Conservation (phyloP, 2,113 vertebrate species). For the Zosterops borbonicus region DNA sequence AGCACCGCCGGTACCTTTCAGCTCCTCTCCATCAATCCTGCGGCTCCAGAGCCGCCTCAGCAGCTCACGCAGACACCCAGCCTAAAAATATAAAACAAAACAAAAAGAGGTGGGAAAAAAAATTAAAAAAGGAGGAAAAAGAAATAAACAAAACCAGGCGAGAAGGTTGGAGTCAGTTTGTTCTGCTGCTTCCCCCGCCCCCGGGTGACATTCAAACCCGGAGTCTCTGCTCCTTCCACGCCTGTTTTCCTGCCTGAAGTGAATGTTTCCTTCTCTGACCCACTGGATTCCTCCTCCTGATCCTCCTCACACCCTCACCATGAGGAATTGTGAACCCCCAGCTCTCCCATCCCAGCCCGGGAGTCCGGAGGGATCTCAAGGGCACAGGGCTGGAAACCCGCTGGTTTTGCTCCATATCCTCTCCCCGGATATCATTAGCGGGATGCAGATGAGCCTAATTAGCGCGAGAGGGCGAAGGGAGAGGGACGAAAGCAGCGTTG, state of each 20-base stretch:
- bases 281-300: rapidly evolving
- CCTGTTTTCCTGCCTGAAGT: background rate
- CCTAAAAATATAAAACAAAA: slow-evolving; percentile 45
- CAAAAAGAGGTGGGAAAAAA: background rate
- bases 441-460: background rate
- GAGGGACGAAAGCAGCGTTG: background rate
- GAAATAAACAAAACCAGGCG: background rate
- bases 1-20: background rate
- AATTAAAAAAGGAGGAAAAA: too few species aligned
- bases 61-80: background rate
- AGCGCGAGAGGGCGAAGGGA: background rate
- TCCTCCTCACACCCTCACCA: rapidly evolving
- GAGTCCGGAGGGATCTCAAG: background rate
- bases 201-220: background rate
- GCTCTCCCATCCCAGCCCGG: background rate
- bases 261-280: background rate
- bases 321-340: rapidly evolving
- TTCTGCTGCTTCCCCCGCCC: background rate
- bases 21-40: background rate
- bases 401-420: background rate
- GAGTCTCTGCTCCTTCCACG: background rate
- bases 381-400: background rate
- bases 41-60: background rate
- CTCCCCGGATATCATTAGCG: background rate
- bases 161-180: background rate